These are phyloP conservation scores for Drosophila repletoides DNA, from an alignment of 1,140 invertebrate species.

Conservation along the genomic window DNA sequence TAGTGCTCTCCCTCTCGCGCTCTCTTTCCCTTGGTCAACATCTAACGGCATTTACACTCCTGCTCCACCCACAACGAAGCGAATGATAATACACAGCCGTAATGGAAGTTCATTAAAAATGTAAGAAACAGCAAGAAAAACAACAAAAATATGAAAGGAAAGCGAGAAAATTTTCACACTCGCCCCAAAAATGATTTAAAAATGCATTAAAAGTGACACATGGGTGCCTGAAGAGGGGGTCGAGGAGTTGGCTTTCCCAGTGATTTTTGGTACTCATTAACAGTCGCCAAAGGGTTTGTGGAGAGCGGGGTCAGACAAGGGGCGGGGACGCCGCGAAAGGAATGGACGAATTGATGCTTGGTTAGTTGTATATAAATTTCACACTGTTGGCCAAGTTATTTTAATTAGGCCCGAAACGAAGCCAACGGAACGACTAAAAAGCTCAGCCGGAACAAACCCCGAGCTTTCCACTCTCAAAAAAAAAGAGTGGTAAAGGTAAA, in stretches of 20 bases:
- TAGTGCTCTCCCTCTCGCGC: too few relatives aligned
- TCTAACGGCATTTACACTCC: slow-evolving; percentile 41
- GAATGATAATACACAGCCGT: slow-evolving; percentile 28
- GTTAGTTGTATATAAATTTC: slow-evolving; percentile 46
- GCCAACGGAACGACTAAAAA: too few relatives aligned
- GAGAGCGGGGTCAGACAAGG: neutral
- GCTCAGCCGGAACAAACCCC: neutral
- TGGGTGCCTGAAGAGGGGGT: neutral
- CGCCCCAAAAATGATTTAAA: slow-evolving; percentile 65
- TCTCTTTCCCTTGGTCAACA: neutral
- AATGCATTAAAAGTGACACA: slow-evolving; percentile 61
- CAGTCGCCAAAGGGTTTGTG: slow-evolving; percentile 30
- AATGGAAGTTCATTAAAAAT: slow-evolving; percentile 60
- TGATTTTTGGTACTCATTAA: slow-evolving; percentile 62
- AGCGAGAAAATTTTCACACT: slow-evolving; percentile 11
- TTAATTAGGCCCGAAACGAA: slow-evolving; percentile 58
- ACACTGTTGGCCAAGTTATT: slow-evolving; percentile 66
- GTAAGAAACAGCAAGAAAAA: neutral
- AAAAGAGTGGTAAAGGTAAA: too few relatives aligned
- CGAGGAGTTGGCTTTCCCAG: slow-evolving; percentile 32
- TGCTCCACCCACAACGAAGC: neutral
- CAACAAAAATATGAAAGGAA: neutral
- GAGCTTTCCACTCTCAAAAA: too few relatives aligned
- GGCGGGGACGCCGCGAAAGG: neutral
- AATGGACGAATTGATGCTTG: slow-evolving; percentile 16